A percentile compares a stretch with the other conserved stretches of the same genome.
phyloP scores from a whole-genome alignment of 2,113 vertebrate genomes.

The Archocentrus centrarchus region DNA sequence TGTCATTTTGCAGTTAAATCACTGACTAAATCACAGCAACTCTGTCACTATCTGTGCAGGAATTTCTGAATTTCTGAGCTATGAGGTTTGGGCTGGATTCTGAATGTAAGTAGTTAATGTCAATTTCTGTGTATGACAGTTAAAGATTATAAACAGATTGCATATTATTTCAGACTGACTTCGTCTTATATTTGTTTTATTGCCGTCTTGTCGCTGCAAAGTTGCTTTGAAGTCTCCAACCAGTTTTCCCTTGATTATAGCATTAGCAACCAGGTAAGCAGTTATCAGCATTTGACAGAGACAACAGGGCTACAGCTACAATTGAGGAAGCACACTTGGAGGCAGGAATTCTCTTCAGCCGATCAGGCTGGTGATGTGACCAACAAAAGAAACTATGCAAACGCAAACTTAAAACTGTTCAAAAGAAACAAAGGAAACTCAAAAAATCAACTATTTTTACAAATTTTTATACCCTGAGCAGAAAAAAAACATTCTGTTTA shows the following conservation, averaged over 20 bases:
- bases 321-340: no score
- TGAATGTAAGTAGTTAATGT: neutral
- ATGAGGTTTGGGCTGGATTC: neutral
- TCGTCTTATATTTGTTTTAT: neutral
- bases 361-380: no score
- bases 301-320: neutral
- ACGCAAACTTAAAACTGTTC: no score
- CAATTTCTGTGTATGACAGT: neutral
- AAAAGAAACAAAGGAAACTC: no score
- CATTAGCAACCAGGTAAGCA: neutral
- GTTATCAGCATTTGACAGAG: neutral
- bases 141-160: neutral
- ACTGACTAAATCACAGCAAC: neutral
- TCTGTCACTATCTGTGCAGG: rapidly evolving
- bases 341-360: no score
- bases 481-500: no score
- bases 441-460: no score
- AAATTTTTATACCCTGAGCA: no score
- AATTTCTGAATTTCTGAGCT: neutral
- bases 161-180: neutral
- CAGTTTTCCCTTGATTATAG: neutral
- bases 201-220: neutral
- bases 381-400: no score
- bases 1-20: neutral
- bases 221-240: neutral